Evolutionary conservation across 2,888 invertebrate genomes (phyloP), one percentile per base, ranked within the genome.

Genomic region (Dynastes hyllus): DNA sequence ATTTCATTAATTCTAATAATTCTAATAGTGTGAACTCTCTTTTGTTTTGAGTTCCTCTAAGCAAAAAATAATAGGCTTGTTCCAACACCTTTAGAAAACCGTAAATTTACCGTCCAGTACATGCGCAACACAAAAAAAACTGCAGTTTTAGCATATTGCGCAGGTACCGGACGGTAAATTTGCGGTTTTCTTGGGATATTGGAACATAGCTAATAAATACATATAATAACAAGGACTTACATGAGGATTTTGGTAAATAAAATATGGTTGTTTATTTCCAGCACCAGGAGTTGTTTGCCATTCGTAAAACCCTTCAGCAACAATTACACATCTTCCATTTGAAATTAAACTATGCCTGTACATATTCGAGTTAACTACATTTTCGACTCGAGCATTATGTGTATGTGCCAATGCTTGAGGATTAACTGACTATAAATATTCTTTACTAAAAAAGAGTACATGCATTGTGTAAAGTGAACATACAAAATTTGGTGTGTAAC

Each of bases 301-400:
- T 88, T 95, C 95, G 86, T 95, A 95, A 86, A 93, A 96, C 73
- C 97, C 96, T 89, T 96, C 95, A 80, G 93, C 93, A 11, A 96
- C 86, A 32, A 96, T 90, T 6, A 95, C 91, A 89, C 97, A 97
- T 82, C 96, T 91, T 81, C 93, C 92, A 9, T 96, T 95, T 82
- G 91, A 91, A 63, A 89, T 89, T 75, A 96, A 90, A 13, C 94
- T 92, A 0, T 91, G 91, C 73, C 90, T 91, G 87, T 94, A 97
- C 0, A 83, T 45, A 66, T 78, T 16, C 4, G 83, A 84, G n/a
- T 81, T 81, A 9, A 79, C 40, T 6, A 84, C 55, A 69, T 79
- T 83, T 69, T 84, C 83, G 1, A 82, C 53, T 32, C 83, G 71
- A 16, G 83, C 81, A 80, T 83, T 83, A 70, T 83, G 83, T 11